A percentile compares a stretch with the other conserved stretches of the same genome.
Evolutionary conservation across 2,113 vertebrate species (phyloP).

Genomic region (Colaptes auratus): DNA sequence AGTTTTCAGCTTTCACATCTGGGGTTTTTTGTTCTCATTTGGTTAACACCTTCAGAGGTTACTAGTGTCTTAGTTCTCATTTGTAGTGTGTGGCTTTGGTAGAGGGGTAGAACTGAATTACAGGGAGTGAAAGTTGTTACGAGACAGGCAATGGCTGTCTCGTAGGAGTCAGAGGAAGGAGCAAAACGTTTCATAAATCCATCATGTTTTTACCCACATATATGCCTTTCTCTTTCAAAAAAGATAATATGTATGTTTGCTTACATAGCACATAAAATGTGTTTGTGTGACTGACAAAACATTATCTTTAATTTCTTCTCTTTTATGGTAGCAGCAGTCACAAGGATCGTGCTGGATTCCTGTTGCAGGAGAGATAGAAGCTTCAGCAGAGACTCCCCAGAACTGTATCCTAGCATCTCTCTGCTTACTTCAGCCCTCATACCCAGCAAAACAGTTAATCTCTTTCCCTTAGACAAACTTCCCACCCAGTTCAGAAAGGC

Average conservation of each 20-base stretch:
- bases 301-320: neutral
- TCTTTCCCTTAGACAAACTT: neutral
- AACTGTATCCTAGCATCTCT: neutral
- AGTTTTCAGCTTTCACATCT: neutral
- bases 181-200: neutral
- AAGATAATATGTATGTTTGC: neutral
- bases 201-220: neutral
- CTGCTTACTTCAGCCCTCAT: neutral
- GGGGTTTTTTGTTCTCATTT: neutral
- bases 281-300: neutral
- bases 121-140: neutral
- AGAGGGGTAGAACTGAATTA: neutral
- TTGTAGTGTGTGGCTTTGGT: neutral
- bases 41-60: constrained; percentile 16
- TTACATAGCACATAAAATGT: neutral
- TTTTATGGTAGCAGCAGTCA: neutral
- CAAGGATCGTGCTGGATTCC: neutral
- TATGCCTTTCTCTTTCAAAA: neutral
- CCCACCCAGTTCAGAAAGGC: neutral
- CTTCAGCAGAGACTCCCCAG: neutral
- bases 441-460: neutral
- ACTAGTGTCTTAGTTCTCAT: neutral
- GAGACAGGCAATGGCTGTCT: neutral
- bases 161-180: neutral
- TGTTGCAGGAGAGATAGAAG: neutral